Conservation (phyloP, 2,797 vertebrate genomes). For the Diplodus puntazzo region DNA sequence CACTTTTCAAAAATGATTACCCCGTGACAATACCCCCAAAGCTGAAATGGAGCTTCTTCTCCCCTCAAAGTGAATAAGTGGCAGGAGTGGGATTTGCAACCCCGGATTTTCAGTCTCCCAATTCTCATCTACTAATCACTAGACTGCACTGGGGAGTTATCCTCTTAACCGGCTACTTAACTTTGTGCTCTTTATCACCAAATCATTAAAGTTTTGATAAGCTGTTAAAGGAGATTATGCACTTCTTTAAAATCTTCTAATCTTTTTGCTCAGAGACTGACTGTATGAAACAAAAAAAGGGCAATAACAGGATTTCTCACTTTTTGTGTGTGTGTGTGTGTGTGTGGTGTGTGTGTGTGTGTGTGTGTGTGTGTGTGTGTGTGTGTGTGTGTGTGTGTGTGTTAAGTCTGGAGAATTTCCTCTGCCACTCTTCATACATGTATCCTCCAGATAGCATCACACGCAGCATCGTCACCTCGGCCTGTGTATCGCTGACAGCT, state of each 20-base stretch:
- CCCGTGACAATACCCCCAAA: slow-evolving; percentile 82
- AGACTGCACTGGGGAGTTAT: slow-evolving; percentile 89
- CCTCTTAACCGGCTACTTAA: slow-evolving; percentile 91
- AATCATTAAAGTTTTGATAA: slow-evolving; percentile 92
- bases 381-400: slow-evolving; percentile 45
- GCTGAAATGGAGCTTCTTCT: slow-evolving; percentile 80
- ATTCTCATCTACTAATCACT: slow-evolving; percentile 90
- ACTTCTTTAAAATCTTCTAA: slow-evolving; percentile 88
- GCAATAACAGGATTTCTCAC: slow-evolving; percentile 81
- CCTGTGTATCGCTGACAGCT: slow-evolving; percentile 43
- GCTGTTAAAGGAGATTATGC: slow-evolving; percentile 90
- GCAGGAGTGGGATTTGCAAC: slow-evolving; percentile 87
- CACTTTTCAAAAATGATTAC: slow-evolving; percentile 84
- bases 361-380: slow-evolving; percentile 13
- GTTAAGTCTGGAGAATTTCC: slow-evolving; percentile 65
- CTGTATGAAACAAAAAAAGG: slow-evolving; percentile 84
- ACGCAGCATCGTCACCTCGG: slow-evolving; percentile 59
- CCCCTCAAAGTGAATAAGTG: slow-evolving; percentile 86
- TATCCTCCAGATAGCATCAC: slow-evolving; percentile 58
- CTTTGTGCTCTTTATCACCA: slow-evolving; percentile 90
- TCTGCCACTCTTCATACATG: slow-evolving; percentile 50
- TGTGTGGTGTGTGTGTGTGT: slow-evolving; percentile 54
- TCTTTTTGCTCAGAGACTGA: slow-evolving; percentile 82
- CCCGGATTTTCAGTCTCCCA: slow-evolving; percentile 86
- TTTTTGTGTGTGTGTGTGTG: slow-evolving; percentile 3